A percentile compares a stretch with the other conserved stretches of the same genome.
Conservation (phyloP, 2,113 vertebrate genomes). For the Mixornis gularis region DNA sequence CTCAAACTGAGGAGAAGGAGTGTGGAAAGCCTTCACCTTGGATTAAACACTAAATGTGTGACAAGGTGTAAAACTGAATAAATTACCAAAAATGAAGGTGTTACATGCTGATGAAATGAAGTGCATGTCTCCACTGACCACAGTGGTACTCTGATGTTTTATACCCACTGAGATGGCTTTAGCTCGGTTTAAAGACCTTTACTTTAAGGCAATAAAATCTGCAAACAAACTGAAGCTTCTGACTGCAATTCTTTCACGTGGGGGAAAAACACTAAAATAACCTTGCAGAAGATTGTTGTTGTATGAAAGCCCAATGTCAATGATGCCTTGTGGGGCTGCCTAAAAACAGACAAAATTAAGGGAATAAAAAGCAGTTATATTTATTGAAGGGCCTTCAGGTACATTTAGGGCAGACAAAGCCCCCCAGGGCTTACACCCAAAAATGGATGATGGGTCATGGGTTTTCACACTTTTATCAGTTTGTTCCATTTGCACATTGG, state of each 20-base stretch:
- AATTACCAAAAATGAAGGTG: background rate
- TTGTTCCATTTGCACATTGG: background rate
- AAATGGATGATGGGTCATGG: accelerated
- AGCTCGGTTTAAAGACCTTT: background rate
- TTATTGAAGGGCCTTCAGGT: background rate
- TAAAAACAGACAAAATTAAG: background rate
- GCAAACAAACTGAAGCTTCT: background rate
- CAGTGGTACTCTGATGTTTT: background rate
- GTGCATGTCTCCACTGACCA: background rate
- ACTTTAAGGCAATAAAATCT: background rate
- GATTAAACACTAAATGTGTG: background rate
- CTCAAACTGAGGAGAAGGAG: background rate
- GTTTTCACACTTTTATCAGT: background rate
- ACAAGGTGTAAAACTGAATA: background rate
- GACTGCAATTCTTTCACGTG: background rate
- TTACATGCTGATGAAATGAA: background rate
- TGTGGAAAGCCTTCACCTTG: background rate
- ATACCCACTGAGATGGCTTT: background rate
- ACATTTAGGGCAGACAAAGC: background rate
- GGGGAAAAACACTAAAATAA: background rate
- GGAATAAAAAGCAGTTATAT: background rate
- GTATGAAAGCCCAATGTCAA: background rate
- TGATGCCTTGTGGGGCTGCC: background rate
- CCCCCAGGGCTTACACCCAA: background rate
- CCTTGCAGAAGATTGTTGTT: background rate